phyloP scores from a whole-genome alignment of 2,888 invertebrate species.

The Tuberolachnus salignus region DNA sequence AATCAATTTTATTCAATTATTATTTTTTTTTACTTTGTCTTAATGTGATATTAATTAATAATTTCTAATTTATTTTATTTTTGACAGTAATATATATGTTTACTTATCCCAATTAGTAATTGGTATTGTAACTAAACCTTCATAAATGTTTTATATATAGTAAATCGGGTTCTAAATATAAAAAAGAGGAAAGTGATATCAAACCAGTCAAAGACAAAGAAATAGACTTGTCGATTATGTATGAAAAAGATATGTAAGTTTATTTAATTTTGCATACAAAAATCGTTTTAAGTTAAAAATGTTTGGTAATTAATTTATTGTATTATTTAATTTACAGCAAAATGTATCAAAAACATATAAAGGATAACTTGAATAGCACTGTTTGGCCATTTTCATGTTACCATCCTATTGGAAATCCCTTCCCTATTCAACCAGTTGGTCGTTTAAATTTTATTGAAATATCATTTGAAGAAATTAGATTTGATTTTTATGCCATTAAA shows the following conservation, averaged over 20 bases:
- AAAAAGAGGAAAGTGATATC: neutral
- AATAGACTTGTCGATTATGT: neutral
- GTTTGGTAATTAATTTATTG: neutral
- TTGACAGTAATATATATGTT: neutral
- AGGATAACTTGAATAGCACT: neutral
- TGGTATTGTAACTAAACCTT: neutral
- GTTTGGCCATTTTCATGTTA: constrained; percentile 44
- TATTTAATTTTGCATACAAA: neutral
- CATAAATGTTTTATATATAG: neutral
- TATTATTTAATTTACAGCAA: constrained; percentile 19
- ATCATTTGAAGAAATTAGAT: constrained; percentile 49
- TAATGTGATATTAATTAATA: neutral
- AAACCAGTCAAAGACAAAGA: neutral
- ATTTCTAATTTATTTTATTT: neutral
- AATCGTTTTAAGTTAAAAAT: neutral
- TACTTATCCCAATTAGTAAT: neutral
- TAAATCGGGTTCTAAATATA: neutral
- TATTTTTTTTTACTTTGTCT: too few species aligned
- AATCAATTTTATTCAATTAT: too few species aligned
- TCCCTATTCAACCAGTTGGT: constrained; percentile 40
- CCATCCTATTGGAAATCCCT: constrained; percentile 18
- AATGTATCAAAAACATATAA: neutral
- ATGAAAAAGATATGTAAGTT: constrained; percentile 36
- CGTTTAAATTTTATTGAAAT: constrained; percentile 19
- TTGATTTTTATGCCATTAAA: constrained; percentile 38